Percentiles rank a stretch among this genome's conserved stretches.
Evolutionary conservation across 2,113 vertebrate species (phyloP).

Genomic region (Egretta garzetta): DNA sequence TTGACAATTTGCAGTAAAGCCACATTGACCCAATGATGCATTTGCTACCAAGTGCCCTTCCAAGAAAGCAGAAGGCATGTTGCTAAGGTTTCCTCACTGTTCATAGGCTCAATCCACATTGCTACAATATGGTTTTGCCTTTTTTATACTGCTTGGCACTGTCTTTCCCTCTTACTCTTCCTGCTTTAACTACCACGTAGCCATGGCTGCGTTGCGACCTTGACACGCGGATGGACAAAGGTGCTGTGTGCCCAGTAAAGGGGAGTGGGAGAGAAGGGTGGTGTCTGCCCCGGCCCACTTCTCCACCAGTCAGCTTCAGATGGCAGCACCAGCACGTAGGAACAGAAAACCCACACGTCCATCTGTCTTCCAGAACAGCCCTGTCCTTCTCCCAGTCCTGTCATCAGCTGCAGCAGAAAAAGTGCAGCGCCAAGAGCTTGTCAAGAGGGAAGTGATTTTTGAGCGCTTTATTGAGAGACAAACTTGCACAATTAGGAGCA

Average conservation of each 20-base stretch:
- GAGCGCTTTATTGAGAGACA: background rate
- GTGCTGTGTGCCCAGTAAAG: background rate
- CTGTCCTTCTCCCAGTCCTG: fast-evolving
- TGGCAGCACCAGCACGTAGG: background rate
- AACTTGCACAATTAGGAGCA: background rate
- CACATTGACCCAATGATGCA: fast-evolving
- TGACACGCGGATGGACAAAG: fast-evolving
- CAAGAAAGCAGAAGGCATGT: background rate
- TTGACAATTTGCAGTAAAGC: background rate
- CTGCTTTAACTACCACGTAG: fast-evolving
- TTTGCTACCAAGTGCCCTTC: background rate
- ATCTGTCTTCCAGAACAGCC: background rate
- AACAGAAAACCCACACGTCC: background rate
- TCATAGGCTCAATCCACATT: fast-evolving
- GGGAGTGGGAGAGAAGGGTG: background rate
- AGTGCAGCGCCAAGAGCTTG: background rate
- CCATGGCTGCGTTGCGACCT: fast-evolving
- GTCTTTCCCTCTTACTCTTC: background rate
- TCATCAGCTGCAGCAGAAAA: background rate
- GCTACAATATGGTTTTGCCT: background rate
- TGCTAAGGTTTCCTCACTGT: background rate
- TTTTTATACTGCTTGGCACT: background rate
- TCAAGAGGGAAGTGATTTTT: background rate
- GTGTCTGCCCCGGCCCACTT: background rate
- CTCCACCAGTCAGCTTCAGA: background rate